Base-by-base conservation (phyloP, 37 sponge, comb jelly and placozoan genomes). In the Cliona cf. orientalis region DNA sequence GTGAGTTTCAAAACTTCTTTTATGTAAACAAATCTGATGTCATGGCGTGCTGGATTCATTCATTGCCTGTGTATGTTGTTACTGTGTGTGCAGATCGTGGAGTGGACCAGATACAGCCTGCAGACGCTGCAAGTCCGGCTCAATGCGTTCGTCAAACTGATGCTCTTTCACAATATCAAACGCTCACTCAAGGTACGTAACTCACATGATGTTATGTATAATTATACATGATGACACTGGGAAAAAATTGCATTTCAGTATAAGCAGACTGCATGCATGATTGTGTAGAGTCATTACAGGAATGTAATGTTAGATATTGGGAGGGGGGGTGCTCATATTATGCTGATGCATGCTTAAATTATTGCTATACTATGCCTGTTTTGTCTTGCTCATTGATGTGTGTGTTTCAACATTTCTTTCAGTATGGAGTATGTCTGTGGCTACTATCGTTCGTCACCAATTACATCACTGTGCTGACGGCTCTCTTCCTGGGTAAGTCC, bases 381-480 rank as follows among this genome's bases (percentile, higher is more conserved):
- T n/a, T n/a, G n/a, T n/a, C n/a, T n/a, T n/a, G n/a, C n/a, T n/a
- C n/a, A n/a, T n/a, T n/a, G n/a, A n/a, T n/a, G n/a, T n/a, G 17
- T 79, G 11, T 67, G 0, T 42, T 2, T 38, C 5, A 32, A 25
- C 31, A 53, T 29, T 25, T 75, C 36, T 35, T 84, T 1, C 78
- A 91, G 92, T 91, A 87, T 86, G 79, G 89, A 40, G 62, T 91
- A 26, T 26, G 22, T 31, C 53, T 91, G 40, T 91, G 83, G 84
- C 23, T 87, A 1, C 43, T 64, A 0, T 86, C 88, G 58, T 87
- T 82, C 46, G n/a, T 91, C 75, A 91, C 92, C 34, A 87, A 87
- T 58, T 83, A 73, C 59, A 21, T 91, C 6, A 80, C 78, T 23
- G 32, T 91, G 71, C 61, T 87, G 60, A 74, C 58, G 11, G 38